Percentiles rank a stretch among this genome's conserved stretches.
Evolutionary conservation across 2,888 invertebrate species (phyloP).

Genomic region (Acleris holmiana): DNA sequence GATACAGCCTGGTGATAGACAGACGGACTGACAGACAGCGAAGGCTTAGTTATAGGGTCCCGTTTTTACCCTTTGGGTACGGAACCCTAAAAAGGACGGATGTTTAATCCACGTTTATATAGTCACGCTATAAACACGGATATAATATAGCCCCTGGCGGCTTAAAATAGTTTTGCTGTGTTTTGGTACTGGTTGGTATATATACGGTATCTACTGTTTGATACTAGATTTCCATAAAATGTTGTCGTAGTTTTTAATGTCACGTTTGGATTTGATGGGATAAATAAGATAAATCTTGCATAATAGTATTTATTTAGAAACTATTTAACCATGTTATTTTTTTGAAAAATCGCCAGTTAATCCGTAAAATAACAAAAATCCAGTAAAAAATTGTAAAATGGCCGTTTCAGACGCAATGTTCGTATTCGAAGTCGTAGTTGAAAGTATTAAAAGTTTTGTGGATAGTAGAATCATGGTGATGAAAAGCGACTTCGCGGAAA

Average conservation of each 20-base stretch:
- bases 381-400: constrained; percentile 56
- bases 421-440: constrained; percentile 75
- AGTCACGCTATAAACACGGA: too few species aligned
- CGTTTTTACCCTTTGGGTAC: too few species aligned
- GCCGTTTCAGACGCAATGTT: constrained; percentile 72
- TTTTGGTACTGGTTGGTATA: constrained; percentile 1
- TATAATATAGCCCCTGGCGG: too few species aligned
- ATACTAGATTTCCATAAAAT: background rate
- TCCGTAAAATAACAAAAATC: background rate
- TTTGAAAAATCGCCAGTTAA: background rate
- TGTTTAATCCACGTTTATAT: too few species aligned
- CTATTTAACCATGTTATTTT: too few species aligned
- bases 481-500: constrained; percentile 71
- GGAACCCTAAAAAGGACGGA: too few species aligned
- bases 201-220: background rate
- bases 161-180: background rate
- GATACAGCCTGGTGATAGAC: too few species aligned
- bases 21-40: too few species aligned
- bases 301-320: too few species aligned
- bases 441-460: constrained; percentile 64
- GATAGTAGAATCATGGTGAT: constrained; percentile 66
- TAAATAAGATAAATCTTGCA: background rate
- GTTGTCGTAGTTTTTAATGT: background rate
- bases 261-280: background rate
- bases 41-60: too few species aligned